A percentile compares a stretch with the other conserved stretches of the same genome.
Conservation (phyloP, 1,140 invertebrate genomes). For the Drosophila suzukii region DNA sequence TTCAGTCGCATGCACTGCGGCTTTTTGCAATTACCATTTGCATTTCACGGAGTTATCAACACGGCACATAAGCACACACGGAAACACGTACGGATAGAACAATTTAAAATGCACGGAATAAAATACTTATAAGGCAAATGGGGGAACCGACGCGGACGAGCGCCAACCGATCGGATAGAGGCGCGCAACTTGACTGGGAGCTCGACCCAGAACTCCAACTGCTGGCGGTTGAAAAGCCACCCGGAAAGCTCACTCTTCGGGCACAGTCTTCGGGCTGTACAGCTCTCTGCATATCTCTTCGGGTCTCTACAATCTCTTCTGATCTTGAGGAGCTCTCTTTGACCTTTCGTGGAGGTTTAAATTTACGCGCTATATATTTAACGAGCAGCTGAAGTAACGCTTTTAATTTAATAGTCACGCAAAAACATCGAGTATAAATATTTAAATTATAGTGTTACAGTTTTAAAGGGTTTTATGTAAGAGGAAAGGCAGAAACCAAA, state of each 20-base stretch:
- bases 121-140: conserved; percentile 33
- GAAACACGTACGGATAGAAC: conserved; percentile 46
- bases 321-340: conserved; percentile 11
- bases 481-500: not conserved
- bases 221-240: conserved; percentile 12
- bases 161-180: conserved; percentile 35
- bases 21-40: conserved; percentile 69
- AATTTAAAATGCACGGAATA: conserved; percentile 59
- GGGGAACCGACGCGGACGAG: not conserved
- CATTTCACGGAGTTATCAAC: conserved; percentile 61
- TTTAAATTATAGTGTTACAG: not conserved
- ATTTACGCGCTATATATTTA: conserved; percentile 51
- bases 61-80: conserved; percentile 22
- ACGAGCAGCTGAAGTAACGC: conserved; percentile 30
- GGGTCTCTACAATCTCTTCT: conserved; percentile 2
- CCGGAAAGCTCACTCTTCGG: conserved; percentile 23
- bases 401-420: conserved; percentile 59
- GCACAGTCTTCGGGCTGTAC: conserved; percentile 5
- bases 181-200: conserved; percentile 51
- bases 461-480: not conserved
- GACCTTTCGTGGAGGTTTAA: conserved; percentile 43
- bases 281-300: conserved; percentile 1
- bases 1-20: conserved; percentile 50
- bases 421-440: conserved; percentile 15
- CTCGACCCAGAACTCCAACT: conserved; percentile 29